A percentile compares a stretch with the other conserved stretches of the same genome.
Evolutionary conservation across 1,140 invertebrate species (phyloP).

Genomic region (Holcopasites calliopsidis): DNA sequence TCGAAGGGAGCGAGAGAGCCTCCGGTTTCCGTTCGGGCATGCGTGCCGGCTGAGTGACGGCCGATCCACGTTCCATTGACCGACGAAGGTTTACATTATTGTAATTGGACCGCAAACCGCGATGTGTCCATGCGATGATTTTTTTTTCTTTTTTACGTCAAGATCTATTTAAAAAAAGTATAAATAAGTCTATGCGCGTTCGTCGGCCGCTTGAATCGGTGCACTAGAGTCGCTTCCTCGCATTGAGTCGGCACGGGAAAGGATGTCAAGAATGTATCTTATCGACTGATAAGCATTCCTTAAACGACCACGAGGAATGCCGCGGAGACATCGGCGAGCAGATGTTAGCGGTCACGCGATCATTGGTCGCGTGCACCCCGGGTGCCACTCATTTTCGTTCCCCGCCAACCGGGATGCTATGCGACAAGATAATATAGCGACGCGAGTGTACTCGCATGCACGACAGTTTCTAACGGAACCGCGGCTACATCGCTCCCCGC

Average conservation of each 20-base stretch:
- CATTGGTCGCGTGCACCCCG: neutral
- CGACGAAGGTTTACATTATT: neutral
- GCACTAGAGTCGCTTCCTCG: no score
- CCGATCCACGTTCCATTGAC: neutral
- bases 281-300: neutral
- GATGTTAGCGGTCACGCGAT: neutral
- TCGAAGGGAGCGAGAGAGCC: neutral
- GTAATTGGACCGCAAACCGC: no score
- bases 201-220: no score
- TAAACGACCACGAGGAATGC: neutral
- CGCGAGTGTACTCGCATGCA: slow-evolving; percentile 29
- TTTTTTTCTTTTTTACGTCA: no score
- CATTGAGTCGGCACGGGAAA: no score
- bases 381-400: slow-evolving; percentile 26
- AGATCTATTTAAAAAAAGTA: no score
- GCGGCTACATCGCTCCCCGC: no score
- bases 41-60: neutral
- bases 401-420: slow-evolving; percentile 5
- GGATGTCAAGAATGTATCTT: no score
- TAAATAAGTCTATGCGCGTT: no score
- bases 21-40: slow-evolving; percentile 11
- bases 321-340: neutral
- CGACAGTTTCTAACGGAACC: slow-evolving; percentile 56
- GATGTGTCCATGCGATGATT: neutral
- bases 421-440: slow-evolving; percentile 15